These are phyloP conservation scores for Acipenser oxyrinchus DNA, from an alignment of 2,797 vertebrate species.

Conservation along the genomic window DNA sequence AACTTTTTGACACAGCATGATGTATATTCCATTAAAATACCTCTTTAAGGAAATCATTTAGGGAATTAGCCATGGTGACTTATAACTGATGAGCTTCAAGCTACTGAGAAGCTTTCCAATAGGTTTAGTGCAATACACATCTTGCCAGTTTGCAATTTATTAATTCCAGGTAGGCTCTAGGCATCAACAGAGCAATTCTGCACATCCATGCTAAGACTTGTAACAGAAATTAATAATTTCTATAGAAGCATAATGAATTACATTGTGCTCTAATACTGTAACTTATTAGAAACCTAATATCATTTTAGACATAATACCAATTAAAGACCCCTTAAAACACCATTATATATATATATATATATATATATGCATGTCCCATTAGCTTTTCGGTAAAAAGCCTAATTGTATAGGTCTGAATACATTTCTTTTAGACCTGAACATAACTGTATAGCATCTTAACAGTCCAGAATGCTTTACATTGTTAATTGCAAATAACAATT, in stretches of 20 bases:
- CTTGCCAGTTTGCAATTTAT: not conserved
- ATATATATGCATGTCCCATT: not conserved
- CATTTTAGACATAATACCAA: not conserved
- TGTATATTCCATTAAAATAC: no score
- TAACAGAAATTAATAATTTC: not conserved
- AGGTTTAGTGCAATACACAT: no score
- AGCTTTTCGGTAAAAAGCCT: not conserved
- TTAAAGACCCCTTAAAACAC: not conserved
- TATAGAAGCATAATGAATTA: not conserved
- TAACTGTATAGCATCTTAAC: not conserved
- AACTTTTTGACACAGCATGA: no score
- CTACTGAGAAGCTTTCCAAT: no score
- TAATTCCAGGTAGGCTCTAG: not conserved
- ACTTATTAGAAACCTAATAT: not conserved
- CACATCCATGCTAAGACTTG: not conserved
- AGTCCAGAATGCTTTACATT: not conserved
- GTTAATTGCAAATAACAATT: not conserved
- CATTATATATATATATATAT: not conserved
- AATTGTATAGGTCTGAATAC: not conserved
- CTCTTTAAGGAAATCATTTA: no score
- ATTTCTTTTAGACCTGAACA: no score
- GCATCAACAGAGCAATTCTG: not conserved
- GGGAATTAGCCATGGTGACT: no score
- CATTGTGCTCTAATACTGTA: not conserved
- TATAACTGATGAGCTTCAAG: no score